Evolutionary conservation across 2,113 vertebrate species (phyloP).

Genomic region (Chamaetylas fuelleborni): DNA sequence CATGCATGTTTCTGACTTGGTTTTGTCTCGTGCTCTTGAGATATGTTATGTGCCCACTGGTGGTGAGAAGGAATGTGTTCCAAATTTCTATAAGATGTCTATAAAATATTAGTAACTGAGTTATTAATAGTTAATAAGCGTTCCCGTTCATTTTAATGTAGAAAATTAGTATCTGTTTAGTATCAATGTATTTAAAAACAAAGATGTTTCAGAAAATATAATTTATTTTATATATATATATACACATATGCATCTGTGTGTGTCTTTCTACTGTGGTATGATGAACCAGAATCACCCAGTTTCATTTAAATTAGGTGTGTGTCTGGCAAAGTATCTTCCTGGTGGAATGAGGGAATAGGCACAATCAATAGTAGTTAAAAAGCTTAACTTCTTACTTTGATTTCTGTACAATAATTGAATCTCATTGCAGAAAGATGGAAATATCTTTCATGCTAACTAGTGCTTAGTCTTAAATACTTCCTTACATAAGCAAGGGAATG

Average conservation of each 20-base stretch:
- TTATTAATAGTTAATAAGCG: neutral
- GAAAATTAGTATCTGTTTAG: neutral
- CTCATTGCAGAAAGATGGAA: neutral
- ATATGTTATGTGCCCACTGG: neutral
- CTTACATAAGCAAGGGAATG: neutral
- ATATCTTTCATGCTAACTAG: neutral
- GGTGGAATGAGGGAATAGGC: neutral
- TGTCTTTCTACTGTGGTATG: neutral
- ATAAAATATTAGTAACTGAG: neutral
- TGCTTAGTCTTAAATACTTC: neutral
- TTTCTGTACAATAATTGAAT: neutral
- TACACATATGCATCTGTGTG: accelerated
- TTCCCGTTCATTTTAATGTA: neutral
- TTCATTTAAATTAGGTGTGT: neutral
- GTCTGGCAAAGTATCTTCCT: neutral
- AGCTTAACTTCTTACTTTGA: neutral
- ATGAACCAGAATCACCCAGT: neutral
- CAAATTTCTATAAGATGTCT: neutral
- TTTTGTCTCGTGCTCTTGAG: neutral
- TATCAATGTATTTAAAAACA: neutral
- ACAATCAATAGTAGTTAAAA: neutral
- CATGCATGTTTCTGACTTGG: accelerated
- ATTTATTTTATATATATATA: neutral
- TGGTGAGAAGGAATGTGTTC: neutral
- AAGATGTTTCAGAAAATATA: neutral